These are phyloP conservation scores for Anaspis maculata DNA, from an alignment of 2,888 invertebrate species.

Conservation along the genomic window DNA sequence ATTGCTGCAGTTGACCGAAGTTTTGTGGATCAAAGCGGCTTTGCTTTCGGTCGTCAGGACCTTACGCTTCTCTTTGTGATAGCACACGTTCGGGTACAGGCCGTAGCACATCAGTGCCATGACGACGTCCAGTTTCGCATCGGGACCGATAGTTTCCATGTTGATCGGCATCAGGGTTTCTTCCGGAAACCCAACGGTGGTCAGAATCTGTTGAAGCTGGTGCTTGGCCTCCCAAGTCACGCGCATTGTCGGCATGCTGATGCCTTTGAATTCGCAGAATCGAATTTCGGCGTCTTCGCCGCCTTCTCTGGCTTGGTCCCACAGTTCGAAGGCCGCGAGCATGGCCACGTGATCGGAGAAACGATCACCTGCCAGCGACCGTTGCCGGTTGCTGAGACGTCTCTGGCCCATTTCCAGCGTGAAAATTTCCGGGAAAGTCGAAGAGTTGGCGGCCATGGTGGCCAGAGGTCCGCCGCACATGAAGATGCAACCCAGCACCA, in stretches of 20 bases:
- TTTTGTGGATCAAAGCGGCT: constrained; percentile 91
- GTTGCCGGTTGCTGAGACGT: constrained; percentile 75
- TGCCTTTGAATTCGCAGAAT: constrained; percentile 85
- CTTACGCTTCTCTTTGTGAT: constrained; percentile 91
- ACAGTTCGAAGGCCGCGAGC: constrained; percentile 84
- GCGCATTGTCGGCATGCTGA: constrained; percentile 81
- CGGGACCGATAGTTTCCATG: constrained; percentile 68
- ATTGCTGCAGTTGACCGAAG: constrained; percentile 90
- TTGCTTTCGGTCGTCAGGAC: constrained; percentile 93
- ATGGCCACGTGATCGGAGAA: constrained; percentile 94
- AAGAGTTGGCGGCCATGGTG: constrained; percentile 90
- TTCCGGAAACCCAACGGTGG: constrained; percentile 79
- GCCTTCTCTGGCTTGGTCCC: constrained; percentile 59
- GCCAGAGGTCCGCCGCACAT: constrained; percentile 85
- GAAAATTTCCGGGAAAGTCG: constrained; percentile 93
- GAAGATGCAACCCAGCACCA: constrained; percentile 90
- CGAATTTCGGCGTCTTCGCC: constrained; percentile 68
- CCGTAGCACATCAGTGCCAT: constrained; percentile 83
- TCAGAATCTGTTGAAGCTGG: constrained; percentile 52
- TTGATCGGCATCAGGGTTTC: constrained; percentile 68
- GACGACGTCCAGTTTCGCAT: constrained; percentile 73
- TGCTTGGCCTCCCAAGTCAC: constrained; percentile 88
- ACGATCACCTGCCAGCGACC: constrained; percentile 75
- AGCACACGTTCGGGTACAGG: constrained; percentile 93
- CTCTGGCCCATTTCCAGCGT: constrained; percentile 66